phyloP scores from a whole-genome alignment of 1,140 invertebrate genomes.

The Tetramorium alpestre region DNA sequence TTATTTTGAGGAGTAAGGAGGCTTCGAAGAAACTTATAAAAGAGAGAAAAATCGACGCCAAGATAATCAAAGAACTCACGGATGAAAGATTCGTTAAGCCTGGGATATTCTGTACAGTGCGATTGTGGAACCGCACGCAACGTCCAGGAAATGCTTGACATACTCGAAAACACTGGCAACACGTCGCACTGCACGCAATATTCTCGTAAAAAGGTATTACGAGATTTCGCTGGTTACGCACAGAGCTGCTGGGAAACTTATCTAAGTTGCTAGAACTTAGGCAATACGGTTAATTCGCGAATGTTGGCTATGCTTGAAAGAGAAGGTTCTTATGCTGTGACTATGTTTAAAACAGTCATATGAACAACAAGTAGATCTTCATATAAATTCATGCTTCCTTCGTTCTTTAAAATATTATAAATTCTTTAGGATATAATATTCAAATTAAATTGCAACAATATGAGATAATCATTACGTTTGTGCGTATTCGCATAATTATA shows the following conservation, averaged over 20 bases:
- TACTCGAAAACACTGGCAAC: neutral
- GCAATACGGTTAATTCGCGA: neutral
- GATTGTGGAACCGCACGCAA: slow-evolving; percentile 9
- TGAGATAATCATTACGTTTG: neutral
- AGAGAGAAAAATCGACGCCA: neutral
- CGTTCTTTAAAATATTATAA: neutral
- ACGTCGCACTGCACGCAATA: slow-evolving; percentile 9
- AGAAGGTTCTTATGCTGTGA: neutral
- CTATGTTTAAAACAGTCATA: neutral
- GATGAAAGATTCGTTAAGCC: neutral
- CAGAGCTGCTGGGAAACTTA: slow-evolving; percentile 10
- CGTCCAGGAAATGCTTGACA: slow-evolving; percentile 8
- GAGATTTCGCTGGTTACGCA: slow-evolving; percentile 24
- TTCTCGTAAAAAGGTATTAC: slow-evolving; percentile 7
- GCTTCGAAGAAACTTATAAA: neutral
- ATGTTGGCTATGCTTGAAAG: neutral
- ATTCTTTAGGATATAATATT: neutral
- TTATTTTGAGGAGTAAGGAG: neutral
- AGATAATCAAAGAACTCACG: neutral
- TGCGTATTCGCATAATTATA: neutral
- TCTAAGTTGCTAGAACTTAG: neutral
- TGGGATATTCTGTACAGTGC: neutral
- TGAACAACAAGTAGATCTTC: neutral
- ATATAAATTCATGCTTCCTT: neutral
- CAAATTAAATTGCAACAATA: neutral